These are phyloP conservation scores for Sipunculus nudus DNA, from an alignment of 2,888 invertebrate species.

Conservation along the genomic window DNA sequence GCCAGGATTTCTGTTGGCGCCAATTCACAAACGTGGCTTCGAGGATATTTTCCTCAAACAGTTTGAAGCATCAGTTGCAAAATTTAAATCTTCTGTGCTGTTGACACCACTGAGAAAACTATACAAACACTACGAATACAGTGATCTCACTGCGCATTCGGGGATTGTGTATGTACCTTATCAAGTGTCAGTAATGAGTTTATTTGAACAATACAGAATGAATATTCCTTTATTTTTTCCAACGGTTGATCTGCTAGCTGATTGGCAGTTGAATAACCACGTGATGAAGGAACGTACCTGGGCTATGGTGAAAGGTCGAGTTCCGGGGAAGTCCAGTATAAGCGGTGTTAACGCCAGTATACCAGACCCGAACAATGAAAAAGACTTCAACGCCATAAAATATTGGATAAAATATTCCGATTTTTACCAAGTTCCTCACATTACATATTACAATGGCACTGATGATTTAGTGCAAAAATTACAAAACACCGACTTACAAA, in stretches of 20 bases:
- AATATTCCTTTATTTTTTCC: slow-evolving; percentile 43
- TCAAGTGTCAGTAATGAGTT: slow-evolving; percentile 42
- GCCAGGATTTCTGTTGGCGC: slow-evolving; percentile 38
- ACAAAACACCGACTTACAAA: slow-evolving; percentile 30
- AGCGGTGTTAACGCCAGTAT: slow-evolving; percentile 19
- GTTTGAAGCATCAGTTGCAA: slow-evolving; percentile 34
- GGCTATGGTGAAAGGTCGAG: slow-evolving; percentile 19
- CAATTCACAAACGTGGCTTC: slow-evolving; percentile 41
- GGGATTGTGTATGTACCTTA: slow-evolving; percentile 43
- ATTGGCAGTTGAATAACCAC: slow-evolving; percentile 41
- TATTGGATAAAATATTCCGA: slow-evolving; percentile 39
- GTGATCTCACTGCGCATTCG: slow-evolving; percentile 38
- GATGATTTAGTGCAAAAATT: slow-evolving; percentile 39
- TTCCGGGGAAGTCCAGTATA: slow-evolving; percentile 17
- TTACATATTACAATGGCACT: slow-evolving; percentile 36
- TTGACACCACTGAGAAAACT: slow-evolving; percentile 37
- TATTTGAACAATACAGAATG: slow-evolving; percentile 44
- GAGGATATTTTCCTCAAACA: slow-evolving; percentile 34
- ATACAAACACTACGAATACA: slow-evolving; percentile 40
- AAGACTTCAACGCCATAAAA: slow-evolving; percentile 29
- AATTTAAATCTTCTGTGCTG: slow-evolving; percentile 23
- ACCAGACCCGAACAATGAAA: slow-evolving; percentile 39
- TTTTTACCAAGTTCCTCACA: slow-evolving; percentile 42
- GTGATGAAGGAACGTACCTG: slow-evolving; percentile 39
- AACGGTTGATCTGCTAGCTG: slow-evolving; percentile 34